Evolutionary conservation across 2,113 vertebrate species (phyloP).

Genomic region (Bubo bubo): DNA sequence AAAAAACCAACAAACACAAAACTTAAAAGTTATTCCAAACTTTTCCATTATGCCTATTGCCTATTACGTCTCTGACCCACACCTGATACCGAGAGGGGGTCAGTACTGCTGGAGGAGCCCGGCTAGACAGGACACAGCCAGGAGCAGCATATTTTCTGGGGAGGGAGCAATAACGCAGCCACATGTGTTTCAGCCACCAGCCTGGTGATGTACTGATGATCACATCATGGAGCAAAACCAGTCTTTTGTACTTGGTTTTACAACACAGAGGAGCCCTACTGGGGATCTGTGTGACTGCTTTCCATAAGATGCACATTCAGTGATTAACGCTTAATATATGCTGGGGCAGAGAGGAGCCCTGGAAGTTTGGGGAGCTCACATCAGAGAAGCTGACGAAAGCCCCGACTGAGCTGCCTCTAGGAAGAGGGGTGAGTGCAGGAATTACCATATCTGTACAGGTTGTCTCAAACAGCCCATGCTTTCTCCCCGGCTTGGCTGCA

Average conservation of each 20-base stretch:
- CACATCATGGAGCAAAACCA: fast-evolving
- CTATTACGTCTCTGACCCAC: background rate
- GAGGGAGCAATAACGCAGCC: fast-evolving
- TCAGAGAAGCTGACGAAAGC: background rate
- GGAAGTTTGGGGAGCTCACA: background rate
- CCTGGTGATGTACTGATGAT: background rate
- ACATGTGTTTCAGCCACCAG: background rate
- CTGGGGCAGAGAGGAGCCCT: too few species aligned
- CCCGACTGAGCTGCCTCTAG: fast-evolving
- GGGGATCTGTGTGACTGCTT: background rate
- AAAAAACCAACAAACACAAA: background rate
- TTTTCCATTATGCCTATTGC: background rate
- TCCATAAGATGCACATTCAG: fast-evolving
- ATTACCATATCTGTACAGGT: background rate
- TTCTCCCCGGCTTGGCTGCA: too few species aligned
- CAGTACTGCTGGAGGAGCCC: background rate
- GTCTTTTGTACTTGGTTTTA: background rate
- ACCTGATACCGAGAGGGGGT: background rate
- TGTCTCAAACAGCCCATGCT: background rate
- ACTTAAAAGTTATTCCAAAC: background rate
- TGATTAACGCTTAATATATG: fast-evolving
- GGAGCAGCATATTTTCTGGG: background rate
- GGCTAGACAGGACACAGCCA: background rate
- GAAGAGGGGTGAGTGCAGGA: fast-evolving
- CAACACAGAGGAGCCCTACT: background rate